Conservation (phyloP, 1,140 invertebrate genomes). For the Goniozus legneri region DNA sequence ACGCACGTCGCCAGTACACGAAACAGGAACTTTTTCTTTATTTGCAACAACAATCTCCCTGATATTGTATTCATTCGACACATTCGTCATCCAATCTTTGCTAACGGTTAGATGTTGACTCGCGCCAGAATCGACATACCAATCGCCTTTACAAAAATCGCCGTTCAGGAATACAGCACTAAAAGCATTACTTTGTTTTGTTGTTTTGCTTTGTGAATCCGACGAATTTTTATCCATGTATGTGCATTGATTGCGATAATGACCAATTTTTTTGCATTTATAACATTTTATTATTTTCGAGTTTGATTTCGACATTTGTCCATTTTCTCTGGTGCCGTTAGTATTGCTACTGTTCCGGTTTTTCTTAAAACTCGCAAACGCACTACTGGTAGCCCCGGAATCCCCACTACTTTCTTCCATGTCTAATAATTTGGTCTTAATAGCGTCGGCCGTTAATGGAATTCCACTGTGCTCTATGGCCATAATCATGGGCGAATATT, state of each 20-base stretch:
- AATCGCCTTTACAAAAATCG: constrained; percentile 15
- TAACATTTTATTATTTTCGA: not conserved
- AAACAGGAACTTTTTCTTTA: constrained; percentile 20
- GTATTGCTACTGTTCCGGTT: not conserved
- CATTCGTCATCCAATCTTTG: constrained; percentile 13
- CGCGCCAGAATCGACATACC: constrained; percentile 34
- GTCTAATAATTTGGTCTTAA: constrained; percentile 29
- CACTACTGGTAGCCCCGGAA: constrained; percentile 11
- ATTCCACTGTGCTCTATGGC: constrained; percentile 32
- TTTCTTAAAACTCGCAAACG: not conserved
- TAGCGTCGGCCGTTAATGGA: constrained; percentile 23
- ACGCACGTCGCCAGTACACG: constrained; percentile 23
- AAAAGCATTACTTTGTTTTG: constrained; percentile 1
- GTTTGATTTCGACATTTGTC: not conserved
- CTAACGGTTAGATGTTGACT: constrained; percentile 30
- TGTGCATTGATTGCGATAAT: constrained; percentile 6
- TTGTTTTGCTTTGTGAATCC: too few species aligned
- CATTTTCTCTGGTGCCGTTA: not conserved
- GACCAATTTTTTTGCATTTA: constrained; percentile 5
- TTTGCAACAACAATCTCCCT: constrained; percentile 28
- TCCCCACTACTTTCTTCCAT: constrained; percentile 16
- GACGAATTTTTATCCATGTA: not conserved
- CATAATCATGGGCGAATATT: constrained; percentile 42
- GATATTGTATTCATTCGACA: constrained; percentile 9
- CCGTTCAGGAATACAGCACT: constrained; percentile 1